Evolutionary conservation across 2,797 vertebrate species (phyloP).

Genomic region (Avahi laniger): DNA sequence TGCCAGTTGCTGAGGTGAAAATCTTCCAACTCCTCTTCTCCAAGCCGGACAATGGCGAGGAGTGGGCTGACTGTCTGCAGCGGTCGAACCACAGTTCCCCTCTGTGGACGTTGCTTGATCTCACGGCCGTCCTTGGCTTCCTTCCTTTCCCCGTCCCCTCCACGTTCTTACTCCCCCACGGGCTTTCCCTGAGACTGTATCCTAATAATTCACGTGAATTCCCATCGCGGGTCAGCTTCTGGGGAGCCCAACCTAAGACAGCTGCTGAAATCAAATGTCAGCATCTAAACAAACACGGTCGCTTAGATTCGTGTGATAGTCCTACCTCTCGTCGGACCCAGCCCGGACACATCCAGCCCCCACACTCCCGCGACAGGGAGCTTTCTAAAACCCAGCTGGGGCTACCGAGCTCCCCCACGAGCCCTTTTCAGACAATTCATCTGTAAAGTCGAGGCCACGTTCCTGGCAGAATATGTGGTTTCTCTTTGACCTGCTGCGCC

Average conservation of each 20-base stretch:
- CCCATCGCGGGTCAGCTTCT: background rate
- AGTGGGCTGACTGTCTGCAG: too few relatives aligned
- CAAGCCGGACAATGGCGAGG: background rate
- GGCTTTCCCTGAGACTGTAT: background rate
- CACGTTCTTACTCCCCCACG: too few relatives aligned
- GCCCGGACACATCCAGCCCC: too few relatives aligned
- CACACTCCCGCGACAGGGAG: background rate
- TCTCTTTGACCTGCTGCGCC: too few relatives aligned
- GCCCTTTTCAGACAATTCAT: background rate
- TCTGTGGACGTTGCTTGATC: background rate
- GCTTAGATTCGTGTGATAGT: background rate
- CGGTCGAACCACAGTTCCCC: background rate
- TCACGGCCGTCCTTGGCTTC: fast-evolving
- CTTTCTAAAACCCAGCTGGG: background rate
- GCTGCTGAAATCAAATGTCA: background rate
- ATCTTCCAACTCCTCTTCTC: background rate
- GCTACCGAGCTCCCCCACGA: fast-evolving
- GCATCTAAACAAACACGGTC: background rate
- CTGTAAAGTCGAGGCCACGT: background rate
- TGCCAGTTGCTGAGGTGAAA: background rate
- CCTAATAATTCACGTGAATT: background rate
- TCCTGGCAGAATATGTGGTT: fast-evolving
- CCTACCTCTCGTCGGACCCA: background rate
- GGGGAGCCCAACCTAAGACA: background rate
- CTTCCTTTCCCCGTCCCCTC: background rate